phyloP scores from a whole-genome alignment of 2,113 vertebrate genomes.

The Pelecanus crispus region DNA sequence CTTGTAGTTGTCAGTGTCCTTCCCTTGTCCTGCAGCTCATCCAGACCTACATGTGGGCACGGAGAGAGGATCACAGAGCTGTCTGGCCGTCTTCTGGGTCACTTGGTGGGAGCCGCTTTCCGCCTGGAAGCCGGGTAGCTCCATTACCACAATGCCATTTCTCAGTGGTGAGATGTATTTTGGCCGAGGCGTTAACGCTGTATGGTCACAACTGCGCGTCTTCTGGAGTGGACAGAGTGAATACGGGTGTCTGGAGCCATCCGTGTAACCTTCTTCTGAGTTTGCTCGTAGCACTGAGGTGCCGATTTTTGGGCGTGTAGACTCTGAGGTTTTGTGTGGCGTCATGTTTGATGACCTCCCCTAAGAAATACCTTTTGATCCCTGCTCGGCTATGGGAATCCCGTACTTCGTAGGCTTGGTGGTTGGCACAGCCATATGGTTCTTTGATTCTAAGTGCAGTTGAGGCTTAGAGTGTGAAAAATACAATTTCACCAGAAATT shows the following conservation, averaged over 20 bases:
- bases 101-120: background rate
- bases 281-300: no score
- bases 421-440: background rate
- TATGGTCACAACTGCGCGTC: rapidly evolving
- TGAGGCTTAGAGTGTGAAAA: background rate
- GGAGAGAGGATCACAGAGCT: background rate
- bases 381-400: background rate
- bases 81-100: background rate
- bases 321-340: background rate
- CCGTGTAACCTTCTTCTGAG: background rate
- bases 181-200: background rate
- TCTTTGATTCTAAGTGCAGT: background rate
- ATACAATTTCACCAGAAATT: rapidly evolving
- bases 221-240: background rate
- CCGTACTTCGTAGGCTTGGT: rapidly evolving
- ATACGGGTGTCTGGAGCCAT: background rate
- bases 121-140: background rate
- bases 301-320: background rate
- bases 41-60: rapidly evolving
- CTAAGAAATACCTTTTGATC: background rate
- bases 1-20: background rate
- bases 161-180: no score
- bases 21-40: background rate
- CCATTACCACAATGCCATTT: background rate
- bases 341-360: background rate